Evolutionary conservation across 2,888 invertebrate species (phyloP).

Genomic region (Seira sanloemensis): DNA sequence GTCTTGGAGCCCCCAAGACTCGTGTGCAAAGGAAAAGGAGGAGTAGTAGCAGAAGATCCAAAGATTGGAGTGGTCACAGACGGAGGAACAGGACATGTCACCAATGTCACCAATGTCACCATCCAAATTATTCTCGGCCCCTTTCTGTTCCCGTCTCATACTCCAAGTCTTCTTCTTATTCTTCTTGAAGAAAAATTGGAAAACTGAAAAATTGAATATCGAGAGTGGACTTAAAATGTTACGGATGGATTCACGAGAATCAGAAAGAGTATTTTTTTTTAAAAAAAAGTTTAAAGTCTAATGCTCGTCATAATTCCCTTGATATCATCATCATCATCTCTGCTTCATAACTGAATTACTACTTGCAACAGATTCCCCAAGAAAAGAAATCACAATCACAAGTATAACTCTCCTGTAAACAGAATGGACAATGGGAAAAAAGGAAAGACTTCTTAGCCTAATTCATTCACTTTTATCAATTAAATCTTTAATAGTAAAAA

Average conservation of each 20-base stretch:
- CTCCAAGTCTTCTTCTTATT: not conserved
- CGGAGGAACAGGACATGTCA: not conserved
- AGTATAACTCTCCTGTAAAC: not conserved
- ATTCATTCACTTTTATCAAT: not conserved
- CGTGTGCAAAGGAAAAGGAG: not conserved
- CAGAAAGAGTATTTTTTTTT: not conserved
- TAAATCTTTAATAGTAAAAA: not conserved
- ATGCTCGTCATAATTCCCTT: too few species aligned
- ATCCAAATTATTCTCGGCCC: not conserved
- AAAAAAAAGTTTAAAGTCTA: too few species aligned
- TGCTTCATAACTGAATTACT: not conserved
- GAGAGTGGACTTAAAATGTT: not conserved
- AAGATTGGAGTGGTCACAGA: not conserved
- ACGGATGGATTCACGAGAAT: not conserved
- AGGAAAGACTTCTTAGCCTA: not conserved
- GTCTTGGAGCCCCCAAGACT: not conserved
- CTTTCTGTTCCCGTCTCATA: not conserved
- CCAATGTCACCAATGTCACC: too few species aligned
- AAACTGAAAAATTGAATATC: not conserved
- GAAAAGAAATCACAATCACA: not conserved
- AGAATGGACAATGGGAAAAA: not conserved
- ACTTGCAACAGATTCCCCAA: not conserved
- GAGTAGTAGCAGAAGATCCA: not conserved
- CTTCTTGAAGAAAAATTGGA: not conserved
- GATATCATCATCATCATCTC: not conserved